A percentile compares a stretch with the other conserved stretches of the same genome.
Evolutionary conservation across 1,140 invertebrate genomes (phyloP).

Genomic region (Thalassaphorura encarpata): DNA sequence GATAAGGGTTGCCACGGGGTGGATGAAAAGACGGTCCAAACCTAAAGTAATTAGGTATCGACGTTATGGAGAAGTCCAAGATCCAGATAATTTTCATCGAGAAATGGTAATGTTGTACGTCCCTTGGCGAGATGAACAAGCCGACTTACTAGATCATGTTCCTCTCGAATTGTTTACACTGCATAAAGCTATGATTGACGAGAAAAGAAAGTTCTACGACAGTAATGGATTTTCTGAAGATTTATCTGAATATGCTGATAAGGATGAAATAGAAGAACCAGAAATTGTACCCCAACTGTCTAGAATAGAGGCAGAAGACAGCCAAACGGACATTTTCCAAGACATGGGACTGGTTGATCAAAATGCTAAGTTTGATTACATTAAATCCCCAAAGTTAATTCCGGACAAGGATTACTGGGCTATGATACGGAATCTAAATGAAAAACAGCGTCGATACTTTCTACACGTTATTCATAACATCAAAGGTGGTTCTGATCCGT

Average conservation of each 20-base stretch:
- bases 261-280: neutral
- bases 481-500: neutral
- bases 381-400: neutral
- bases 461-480: neutral
- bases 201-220: neutral
- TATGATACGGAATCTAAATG: slow-evolving; percentile 5
- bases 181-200: neutral
- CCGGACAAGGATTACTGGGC: neutral
- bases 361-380: neutral
- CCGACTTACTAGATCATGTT: neutral
- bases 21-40: no score
- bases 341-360: neutral
- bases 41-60: neutral
- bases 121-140: slow-evolving; percentile 7
- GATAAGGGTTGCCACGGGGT: no score
- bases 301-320: neutral
- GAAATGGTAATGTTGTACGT: slow-evolving; percentile 8
- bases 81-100: slow-evolving; percentile 3
- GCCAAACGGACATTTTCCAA: neutral
- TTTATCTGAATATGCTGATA: neutral
- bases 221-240: no score
- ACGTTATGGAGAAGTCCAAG: neutral
- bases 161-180: neutral
- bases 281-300: no score
- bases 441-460: neutral